Evolutionary conservation across 2,113 vertebrate species (phyloP).

Genomic region (Oriolus oriolus): DNA sequence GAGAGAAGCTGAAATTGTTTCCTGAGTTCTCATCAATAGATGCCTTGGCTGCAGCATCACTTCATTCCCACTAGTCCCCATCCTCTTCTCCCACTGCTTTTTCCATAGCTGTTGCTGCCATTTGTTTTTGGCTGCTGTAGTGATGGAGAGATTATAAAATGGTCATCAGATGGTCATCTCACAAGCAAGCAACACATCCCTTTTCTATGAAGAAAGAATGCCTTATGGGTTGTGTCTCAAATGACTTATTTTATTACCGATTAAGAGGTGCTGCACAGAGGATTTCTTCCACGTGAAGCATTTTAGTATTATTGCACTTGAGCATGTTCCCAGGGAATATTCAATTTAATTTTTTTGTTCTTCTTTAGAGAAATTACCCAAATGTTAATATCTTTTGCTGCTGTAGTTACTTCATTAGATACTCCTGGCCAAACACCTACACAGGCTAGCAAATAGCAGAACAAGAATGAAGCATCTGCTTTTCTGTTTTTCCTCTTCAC

Average conservation of each 20-base stretch:
- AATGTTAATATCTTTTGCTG: slow-evolving; percentile 19
- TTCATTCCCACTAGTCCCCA: neutral
- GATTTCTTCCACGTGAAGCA: neutral
- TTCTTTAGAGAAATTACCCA: neutral
- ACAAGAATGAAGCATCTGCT: slow-evolving; percentile 26
- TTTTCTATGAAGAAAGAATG: neutral
- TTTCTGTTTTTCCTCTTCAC: slow-evolving; percentile 13
- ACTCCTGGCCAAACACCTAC: slow-evolving; percentile 36
- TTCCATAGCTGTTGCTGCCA: neutral
- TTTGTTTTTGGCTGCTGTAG: neutral
- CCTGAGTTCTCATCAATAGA: neutral
- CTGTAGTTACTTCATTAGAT: neutral
- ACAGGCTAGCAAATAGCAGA: slow-evolving; percentile 6
- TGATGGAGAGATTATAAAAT: neutral
- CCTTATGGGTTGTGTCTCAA: neutral
- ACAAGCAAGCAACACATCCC: neutral
- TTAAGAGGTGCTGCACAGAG: neutral
- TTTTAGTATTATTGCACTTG: neutral
- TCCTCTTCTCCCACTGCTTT: neutral
- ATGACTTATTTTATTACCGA: neutral
- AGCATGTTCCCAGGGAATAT: neutral
- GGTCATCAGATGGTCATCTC: neutral
- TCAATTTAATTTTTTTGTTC: neutral
- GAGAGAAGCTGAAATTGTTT: neutral
- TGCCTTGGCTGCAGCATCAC: neutral